Conservation (phyloP, 2,797 vertebrate species). For the Emys orbicularis region DNA sequence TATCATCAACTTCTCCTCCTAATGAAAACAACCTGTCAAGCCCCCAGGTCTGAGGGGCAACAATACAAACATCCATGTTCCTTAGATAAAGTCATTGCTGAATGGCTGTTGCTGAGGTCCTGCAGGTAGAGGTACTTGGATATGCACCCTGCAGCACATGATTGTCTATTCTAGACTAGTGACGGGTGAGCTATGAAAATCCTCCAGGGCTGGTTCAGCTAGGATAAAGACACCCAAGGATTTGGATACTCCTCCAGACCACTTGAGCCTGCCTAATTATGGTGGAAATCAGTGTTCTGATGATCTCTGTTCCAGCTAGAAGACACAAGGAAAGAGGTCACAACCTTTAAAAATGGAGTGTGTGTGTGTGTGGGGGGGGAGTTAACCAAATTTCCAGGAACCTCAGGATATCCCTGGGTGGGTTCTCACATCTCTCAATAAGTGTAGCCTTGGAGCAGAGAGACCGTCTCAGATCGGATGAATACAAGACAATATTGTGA, state of each 20-base stretch:
- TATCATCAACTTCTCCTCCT: neutral
- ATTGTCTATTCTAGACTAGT: accelerated
- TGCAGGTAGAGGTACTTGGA: neutral
- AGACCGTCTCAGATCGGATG: neutral
- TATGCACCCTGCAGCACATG: neutral
- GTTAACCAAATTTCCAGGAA: neutral
- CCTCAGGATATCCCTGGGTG: neutral
- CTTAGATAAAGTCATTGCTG: neutral
- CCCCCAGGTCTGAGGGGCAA: neutral
- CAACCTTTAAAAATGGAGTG: neutral
- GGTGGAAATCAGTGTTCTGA: neutral
- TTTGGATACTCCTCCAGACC: neutral
- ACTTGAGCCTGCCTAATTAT: neutral
- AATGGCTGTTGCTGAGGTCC: neutral
- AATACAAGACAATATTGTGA: slow-evolving; percentile 21
- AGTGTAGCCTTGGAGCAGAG: neutral
- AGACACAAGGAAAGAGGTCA: accelerated
- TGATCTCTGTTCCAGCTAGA: neutral
- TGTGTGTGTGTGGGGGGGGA: accelerated
- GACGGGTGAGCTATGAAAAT: accelerated
- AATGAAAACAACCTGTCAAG: neutral
- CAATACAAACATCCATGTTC: neutral
- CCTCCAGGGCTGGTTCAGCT: neutral
- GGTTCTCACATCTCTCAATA: neutral
- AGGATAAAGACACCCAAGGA: neutral